Evolutionary conservation across 2,888 invertebrate genomes (phyloP), one percentile per base, ranked within the genome.

Genomic region (Podabrus alpinus): DNA sequence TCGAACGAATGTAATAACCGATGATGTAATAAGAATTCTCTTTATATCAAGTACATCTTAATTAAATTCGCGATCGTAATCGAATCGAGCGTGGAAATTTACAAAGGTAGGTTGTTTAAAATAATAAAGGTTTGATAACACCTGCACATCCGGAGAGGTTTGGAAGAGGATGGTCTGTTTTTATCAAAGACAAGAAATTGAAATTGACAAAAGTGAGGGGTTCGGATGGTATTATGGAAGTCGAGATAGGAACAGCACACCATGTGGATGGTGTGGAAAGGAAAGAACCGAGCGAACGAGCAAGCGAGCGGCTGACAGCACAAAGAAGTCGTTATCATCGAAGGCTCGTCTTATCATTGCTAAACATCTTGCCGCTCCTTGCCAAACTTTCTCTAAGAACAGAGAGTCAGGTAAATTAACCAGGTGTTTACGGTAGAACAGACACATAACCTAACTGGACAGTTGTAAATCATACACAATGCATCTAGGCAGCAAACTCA

Each of bases 381-480:
- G 86, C 86, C 85, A 86, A 87, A 86, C 87, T 87, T 87, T 87
- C 86, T 86, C 86, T 85, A 83, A 69, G 72, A 76, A 61, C 76
- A 77, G 66, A 66, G 71, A 79, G 61, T 78, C 80, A 80, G 75
- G 76, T 69, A 74, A 76, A 70, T 24, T 59, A 68, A 60, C 73
- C 76, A 77, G 77, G 75, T 78, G 76, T 74, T 74, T 68, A 74
- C 70, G 78, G 74, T 74, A 75, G 59, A 75, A 71, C 73, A 78
- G 75, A 68, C 77, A 79, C 78, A 79, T 75, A 79, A 81, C 80
- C 79, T 77, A 80, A 64, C 79, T 83, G 84, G 83, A 66, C 82
- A 66, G 81, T 85, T 86, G 85, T 84, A 84, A 84, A 84, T 84
- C 83, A 82, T 83, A 83, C 80, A 82, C 81, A 82, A 83, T 83